These are phyloP conservation scores for Brachystomella parvula DNA, from an alignment of 1,140 invertebrate genomes.

Conservation along the genomic window DNA sequence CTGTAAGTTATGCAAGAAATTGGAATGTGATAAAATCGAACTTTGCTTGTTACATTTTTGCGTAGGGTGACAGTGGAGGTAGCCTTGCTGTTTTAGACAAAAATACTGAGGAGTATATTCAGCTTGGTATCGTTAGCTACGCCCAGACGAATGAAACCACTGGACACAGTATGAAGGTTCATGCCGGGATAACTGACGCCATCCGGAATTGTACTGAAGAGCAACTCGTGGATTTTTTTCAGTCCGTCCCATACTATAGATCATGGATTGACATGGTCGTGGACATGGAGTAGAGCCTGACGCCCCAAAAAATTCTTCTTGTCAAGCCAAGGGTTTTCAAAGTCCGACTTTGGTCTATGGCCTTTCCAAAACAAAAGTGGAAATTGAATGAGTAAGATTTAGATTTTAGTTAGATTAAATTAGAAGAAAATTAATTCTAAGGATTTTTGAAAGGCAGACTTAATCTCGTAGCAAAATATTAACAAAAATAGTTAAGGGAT, in stretches of 20 bases:
- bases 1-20: background rate
- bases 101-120: slow-evolving; percentile 8
- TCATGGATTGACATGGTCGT: slow-evolving; percentile 19
- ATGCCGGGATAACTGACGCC: background rate
- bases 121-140: slow-evolving; percentile 19
- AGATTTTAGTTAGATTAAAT: too few relatives aligned
- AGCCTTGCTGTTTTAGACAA: slow-evolving; percentile 7
- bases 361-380: too few relatives aligned
- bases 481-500: too few relatives aligned
- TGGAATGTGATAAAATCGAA: background rate
- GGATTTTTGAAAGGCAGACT: too few relatives aligned
- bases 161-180: background rate
- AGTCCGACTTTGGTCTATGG: too few relatives aligned
- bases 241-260: slow-evolving; percentile 8
- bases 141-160: background rate
- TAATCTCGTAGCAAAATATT: too few relatives aligned
- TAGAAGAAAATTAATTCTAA: too few relatives aligned
- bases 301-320: too few relatives aligned
- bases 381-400: too few relatives aligned
- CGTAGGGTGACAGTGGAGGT: slow-evolving; percentile 22
- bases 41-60: background rate
- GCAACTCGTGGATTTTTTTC: slow-evolving; percentile 16
- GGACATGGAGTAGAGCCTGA: background rate
- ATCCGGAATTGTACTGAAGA: background rate
- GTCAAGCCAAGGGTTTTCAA: too few relatives aligned